Evolutionary conservation across 2,797 vertebrate species (phyloP).

Genomic region (Hemibagrus guttatus): DNA sequence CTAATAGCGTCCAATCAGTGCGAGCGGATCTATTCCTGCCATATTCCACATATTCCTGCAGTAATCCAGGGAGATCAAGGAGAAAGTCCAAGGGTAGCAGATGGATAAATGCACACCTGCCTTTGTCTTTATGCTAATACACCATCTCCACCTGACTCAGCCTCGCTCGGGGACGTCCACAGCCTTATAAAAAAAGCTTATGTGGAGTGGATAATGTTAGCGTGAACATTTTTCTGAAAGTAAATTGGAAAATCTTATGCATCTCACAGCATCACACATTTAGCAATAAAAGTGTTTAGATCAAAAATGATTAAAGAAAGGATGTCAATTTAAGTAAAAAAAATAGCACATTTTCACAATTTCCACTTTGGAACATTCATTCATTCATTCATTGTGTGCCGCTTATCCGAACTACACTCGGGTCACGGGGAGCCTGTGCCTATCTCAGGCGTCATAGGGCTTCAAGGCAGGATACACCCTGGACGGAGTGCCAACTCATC

Average conservation of each 20-base stretch:
- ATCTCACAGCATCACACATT: not conserved
- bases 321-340: not conserved
- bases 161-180: constrained; percentile 1
- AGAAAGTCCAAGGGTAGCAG: not conserved
- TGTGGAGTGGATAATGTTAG: not conserved
- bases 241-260: not conserved
- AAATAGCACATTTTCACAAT: not conserved
- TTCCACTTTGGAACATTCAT: too few relatives aligned
- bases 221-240: not conserved
- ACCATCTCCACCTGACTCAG: not conserved
- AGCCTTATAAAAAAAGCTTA: not conserved
- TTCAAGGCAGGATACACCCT: too few relatives aligned
- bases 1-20: not conserved
- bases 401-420: too few relatives aligned
- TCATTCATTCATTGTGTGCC: too few relatives aligned
- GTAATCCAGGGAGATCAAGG: not conserved
- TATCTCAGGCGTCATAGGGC: too few relatives aligned
- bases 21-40: too few relatives aligned
- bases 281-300: not conserved
- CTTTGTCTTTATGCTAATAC: not conserved
- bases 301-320: not conserved
- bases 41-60: not conserved
- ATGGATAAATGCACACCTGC: not conserved
- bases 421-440: too few relatives aligned
- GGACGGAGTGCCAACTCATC: too few relatives aligned